These are phyloP conservation scores for Nycticorax nycticorax DNA, from an alignment of 2,113 vertebrate species.

Conservation along the genomic window DNA sequence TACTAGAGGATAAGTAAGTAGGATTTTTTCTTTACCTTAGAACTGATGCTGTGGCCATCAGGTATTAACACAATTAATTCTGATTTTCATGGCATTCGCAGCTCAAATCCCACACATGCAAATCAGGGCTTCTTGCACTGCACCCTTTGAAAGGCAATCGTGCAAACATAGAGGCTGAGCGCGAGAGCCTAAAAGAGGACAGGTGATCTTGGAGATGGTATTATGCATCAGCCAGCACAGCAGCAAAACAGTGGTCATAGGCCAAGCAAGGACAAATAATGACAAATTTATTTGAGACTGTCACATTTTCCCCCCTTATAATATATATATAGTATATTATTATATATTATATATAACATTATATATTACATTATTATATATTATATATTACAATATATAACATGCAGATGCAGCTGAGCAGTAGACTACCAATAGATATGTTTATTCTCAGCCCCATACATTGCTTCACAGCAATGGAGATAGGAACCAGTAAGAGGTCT, in stretches of 20 bases:
- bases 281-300: neutral
- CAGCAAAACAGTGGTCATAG: neutral
- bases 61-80: neutral
- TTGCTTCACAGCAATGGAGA: neutral
- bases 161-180: rapidly evolving
- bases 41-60: neutral
- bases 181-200: neutral
- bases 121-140: neutral
- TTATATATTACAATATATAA: too few species aligned
- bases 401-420: neutral
- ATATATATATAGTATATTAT: too few species aligned
- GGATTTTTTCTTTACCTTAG: neutral
- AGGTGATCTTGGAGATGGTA: neutral
- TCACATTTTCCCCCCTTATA: neutral
- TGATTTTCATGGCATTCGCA: neutral
- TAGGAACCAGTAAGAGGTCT: neutral
- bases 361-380: too few species aligned
- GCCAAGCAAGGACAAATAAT: neutral
- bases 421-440: neutral
- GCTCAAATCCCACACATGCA: neutral
- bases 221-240: neutral
- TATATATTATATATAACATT: too few species aligned
- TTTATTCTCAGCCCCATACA: neutral
- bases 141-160: rapidly evolving
- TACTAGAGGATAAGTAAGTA: neutral